Evolutionary conservation across 37 sponge, comb jelly and placozoan genomes (phyloP).

Genomic region (Axinella damicornis): DNA sequence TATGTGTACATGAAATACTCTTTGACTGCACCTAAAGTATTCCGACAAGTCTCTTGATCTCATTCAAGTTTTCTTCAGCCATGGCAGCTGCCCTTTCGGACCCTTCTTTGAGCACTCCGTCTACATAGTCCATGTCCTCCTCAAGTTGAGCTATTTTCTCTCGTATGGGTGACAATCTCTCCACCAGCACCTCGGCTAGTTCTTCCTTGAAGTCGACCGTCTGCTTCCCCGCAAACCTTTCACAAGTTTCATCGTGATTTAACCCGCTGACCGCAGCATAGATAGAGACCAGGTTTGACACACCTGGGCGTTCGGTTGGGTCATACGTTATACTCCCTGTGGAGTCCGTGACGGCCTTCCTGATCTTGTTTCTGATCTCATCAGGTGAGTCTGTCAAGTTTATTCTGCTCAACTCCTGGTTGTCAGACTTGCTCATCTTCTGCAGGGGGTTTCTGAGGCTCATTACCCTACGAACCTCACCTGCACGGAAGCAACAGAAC

Average conservation of each 20-base stretch:
- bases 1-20: no score
- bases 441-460: constrained; percentile 79
- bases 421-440: constrained; percentile 95
- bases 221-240: constrained; percentile 56
- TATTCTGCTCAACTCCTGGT: constrained; percentile 58
- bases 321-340: constrained; percentile 61
- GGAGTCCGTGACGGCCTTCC: constrained; percentile 84
- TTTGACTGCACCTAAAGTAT: constrained; percentile 5
- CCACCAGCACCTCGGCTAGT: constrained; percentile 64
- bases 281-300: constrained; percentile 79
- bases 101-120: constrained; percentile 59
- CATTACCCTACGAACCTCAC: constrained; percentile 69
- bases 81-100: constrained; percentile 55
- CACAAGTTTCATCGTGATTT: constrained; percentile 52
- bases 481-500: constrained; percentile 4
- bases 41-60: constrained; percentile 46
- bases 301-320: constrained; percentile 77
- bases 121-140: constrained; percentile 48
- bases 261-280: constrained; percentile 55
- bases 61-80: constrained; percentile 32
- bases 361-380: constrained; percentile 66
- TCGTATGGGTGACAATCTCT: constrained; percentile 52
- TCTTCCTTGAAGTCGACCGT: constrained; percentile 68
- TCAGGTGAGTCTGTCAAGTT: constrained; percentile 84
- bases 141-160: constrained; percentile 35